phyloP scores from a whole-genome alignment of 1,140 invertebrate genomes.

The Drosophila neocordata region DNA sequence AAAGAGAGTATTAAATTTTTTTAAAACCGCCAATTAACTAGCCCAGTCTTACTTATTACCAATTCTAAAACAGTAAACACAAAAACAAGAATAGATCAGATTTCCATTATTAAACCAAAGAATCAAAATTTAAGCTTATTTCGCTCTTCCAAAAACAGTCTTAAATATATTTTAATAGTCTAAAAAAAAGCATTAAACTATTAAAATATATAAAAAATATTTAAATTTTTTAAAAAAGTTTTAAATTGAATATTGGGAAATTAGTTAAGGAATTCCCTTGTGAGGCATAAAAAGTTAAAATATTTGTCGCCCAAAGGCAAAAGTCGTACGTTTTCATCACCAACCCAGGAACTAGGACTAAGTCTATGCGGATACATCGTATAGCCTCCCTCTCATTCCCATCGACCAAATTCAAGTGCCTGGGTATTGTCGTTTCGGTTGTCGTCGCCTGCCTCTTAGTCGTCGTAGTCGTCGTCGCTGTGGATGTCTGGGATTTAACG shows the following conservation, averaged over 20 bases:
- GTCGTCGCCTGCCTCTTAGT: constrained; percentile 36
- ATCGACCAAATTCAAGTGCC: constrained; percentile 15
- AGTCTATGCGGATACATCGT: background rate
- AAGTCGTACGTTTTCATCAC: constrained; percentile 81
- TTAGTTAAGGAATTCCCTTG: background rate
- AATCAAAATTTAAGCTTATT: too few relatives aligned
- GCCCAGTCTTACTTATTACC: too few relatives aligned
- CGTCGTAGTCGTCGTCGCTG: constrained; percentile 38
- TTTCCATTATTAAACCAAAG: too few relatives aligned
- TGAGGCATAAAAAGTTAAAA: constrained; percentile 35
- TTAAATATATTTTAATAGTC: too few relatives aligned
- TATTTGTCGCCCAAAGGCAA: constrained; percentile 64
- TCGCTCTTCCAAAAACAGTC: too few relatives aligned
- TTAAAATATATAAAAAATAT: too few relatives aligned
- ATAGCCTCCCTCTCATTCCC: constrained; percentile 23
- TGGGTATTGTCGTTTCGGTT: constrained; percentile 31
- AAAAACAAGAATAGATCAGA: too few relatives aligned
- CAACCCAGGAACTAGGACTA: constrained; percentile 43
- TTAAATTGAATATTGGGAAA: background rate
- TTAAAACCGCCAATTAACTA: too few relatives aligned
- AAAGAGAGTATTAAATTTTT: too few relatives aligned
- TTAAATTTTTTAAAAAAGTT: background rate
- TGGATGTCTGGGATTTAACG: constrained; percentile 54
- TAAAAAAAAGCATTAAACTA: too few relatives aligned
- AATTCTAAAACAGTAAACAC: too few relatives aligned